Evolutionary conservation across 2,888 invertebrate genomes (phyloP).

Genomic region (Ptilodon capucinus): DNA sequence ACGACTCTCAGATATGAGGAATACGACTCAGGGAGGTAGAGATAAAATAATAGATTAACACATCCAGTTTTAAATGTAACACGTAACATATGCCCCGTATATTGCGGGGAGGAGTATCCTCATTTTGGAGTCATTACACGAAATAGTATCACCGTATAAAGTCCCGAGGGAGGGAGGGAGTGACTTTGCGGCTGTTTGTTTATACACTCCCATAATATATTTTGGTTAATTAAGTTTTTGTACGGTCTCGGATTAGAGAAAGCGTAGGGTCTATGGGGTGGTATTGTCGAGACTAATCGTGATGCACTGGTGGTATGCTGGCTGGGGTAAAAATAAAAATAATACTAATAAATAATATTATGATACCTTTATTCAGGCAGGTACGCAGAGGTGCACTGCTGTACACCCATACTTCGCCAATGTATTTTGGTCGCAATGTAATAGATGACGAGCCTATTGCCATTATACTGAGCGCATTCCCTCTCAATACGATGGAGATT

Average conservation of each 20-base stretch:
- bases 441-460: no score
- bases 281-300: constrained; percentile 54
- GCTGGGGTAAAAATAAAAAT: constrained; percentile 6
- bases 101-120: constrained; percentile 72
- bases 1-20: no score
- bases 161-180: constrained; percentile 70
- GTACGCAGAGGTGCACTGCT: no score
- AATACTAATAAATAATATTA: no score
- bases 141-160: constrained; percentile 79
- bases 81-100: constrained; percentile 47
- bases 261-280: constrained; percentile 40
- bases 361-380: no score
- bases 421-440: no score
- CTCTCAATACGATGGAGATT: not conserved
- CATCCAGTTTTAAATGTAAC: constrained; percentile 36
- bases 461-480: no score
- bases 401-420: no score
- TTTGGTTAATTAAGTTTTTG: constrained; percentile 82
- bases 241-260: constrained; percentile 67
- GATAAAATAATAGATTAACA: constrained; percentile 10
- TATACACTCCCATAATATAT: constrained; percentile 75
- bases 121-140: constrained; percentile 82
- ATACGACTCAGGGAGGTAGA: no score
- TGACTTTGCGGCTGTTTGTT: constrained; percentile 72
- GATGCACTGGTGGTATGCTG: constrained; percentile 39